These are phyloP conservation scores for Cephus spinipes DNA, from an alignment of 2,888 invertebrate genomes.

Conservation along the genomic window DNA sequence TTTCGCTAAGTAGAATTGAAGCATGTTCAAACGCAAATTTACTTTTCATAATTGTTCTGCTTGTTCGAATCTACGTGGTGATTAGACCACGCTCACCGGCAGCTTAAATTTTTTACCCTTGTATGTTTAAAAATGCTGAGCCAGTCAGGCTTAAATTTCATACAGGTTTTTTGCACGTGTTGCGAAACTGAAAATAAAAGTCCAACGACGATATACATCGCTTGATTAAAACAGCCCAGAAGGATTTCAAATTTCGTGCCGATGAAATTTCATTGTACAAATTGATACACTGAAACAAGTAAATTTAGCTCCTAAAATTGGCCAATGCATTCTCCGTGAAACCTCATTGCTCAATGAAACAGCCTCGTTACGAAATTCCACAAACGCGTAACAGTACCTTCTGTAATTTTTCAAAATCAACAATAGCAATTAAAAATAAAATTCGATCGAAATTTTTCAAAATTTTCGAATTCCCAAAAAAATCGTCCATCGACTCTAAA, in stretches of 20 bases:
- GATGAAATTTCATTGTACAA: not conserved
- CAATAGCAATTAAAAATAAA: not conserved
- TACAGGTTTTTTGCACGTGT: not conserved
- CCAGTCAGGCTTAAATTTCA: not conserved
- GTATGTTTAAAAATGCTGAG: not conserved
- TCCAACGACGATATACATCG: not conserved
- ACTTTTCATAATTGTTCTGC: not conserved
- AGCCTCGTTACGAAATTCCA: not conserved
- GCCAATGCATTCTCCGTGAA: not conserved
- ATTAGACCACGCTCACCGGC: not conserved
- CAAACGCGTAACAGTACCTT: not conserved
- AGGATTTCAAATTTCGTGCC: too few relatives aligned
- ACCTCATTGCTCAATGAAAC: not conserved
- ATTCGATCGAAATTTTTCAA: not conserved
- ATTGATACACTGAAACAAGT: not conserved
- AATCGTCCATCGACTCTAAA: not conserved
- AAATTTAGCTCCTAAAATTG: not conserved
- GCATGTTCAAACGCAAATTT: not conserved
- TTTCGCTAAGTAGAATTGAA: not conserved
- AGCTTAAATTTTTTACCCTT: not conserved
- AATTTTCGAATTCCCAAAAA: too few relatives aligned
- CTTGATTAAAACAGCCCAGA: not conserved
- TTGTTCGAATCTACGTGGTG: not conserved
- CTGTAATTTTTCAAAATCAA: not conserved
- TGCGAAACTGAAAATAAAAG: too few relatives aligned